Evolutionary conservation across 2,888 invertebrate species (phyloP), one percentile per base, ranked within the genome.

Genomic region (Rhodophaea formosa): DNA sequence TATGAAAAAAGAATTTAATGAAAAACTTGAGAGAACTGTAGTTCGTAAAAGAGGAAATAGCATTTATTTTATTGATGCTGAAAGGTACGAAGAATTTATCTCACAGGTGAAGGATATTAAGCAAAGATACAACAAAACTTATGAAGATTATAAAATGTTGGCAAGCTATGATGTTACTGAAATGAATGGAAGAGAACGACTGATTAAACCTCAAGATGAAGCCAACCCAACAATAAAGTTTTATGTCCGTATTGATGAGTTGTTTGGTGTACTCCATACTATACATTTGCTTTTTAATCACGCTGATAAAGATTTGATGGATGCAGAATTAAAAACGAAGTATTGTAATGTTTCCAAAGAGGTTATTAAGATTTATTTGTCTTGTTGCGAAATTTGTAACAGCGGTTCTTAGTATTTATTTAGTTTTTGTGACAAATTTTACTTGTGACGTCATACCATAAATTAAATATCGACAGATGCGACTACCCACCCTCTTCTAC

Each of bases 321-420:
- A 86, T 46, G 12, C 53, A 0, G 75, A 86, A 69, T 67, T 87
- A 3, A 88, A 82, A 71, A 75, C 74, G 0, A 87, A 86, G 64
- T 87, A 83, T 66, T 87, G 86, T 72, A 88, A 89, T 69, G 66
- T 88, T 8, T 84, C 88, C 0, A 86, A 82, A 68, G 85, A 87
- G 66, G 82, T 77, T 12, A 85, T 88, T 12, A 85, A 82, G 64
- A 68, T 87, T 16, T 89, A 87, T 72, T 69, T 87, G 46, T 67
- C 67, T 43, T 81, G 84, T 67, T 88, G 87, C 67, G 71, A 72
- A 53, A 45, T 60, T 55, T 88, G 88, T 69, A 74, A 66, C 23
- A 61, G 70, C 49, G 64, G 5, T 23, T 3, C 3, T 23, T 23
- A 23, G 23, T 23, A 5, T 23, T 5, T n/a, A n/a, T n/a, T n/a